A percentile compares a stretch with the other conserved stretches of the same genome.
phyloP scores from a whole-genome alignment of 2,888 invertebrate species.

The Drosophila rubida region DNA sequence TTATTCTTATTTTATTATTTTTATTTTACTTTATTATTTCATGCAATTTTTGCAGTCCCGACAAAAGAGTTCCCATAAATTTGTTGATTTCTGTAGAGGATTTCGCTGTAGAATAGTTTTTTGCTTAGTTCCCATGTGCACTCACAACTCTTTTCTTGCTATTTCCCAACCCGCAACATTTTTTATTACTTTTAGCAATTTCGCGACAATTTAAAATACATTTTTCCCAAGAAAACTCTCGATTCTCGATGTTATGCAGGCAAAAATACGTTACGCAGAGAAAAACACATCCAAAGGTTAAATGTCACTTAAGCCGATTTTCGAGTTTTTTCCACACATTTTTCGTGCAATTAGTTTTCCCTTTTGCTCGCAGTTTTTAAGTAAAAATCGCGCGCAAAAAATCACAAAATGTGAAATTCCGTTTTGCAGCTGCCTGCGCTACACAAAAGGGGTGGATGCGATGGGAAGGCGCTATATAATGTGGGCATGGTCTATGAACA shows the following conservation, averaged over 20 bases:
- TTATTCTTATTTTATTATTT: too few species aligned
- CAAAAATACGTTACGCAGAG: constrained; percentile 72
- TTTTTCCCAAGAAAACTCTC: constrained; percentile 37
- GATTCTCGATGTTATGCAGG: constrained; percentile 63
- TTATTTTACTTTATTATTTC: too few species aligned
- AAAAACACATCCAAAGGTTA: constrained; percentile 67
- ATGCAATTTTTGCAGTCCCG: too few species aligned
- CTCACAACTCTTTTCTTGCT: constrained; percentile 10
- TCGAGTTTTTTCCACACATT: constrained; percentile 30
- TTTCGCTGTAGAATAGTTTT: not conserved
- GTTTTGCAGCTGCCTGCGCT: constrained; percentile 62
- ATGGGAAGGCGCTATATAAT: constrained; percentile 44
- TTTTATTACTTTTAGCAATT: constrained; percentile 35
- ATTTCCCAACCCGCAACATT: constrained; percentile 47
- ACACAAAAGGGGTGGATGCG: constrained; percentile 70
- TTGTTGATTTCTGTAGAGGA: not conserved
- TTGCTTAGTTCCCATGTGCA: not conserved
- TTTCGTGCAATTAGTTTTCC: constrained; percentile 51
- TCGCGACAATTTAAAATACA: constrained; percentile 45
- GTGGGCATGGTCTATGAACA: constrained; percentile 36
- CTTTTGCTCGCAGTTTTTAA: constrained; percentile 54
- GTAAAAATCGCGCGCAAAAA: constrained; percentile 65
- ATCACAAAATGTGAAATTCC: constrained; percentile 3
- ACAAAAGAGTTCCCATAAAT: not conserved
- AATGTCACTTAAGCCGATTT: constrained; percentile 78